These are phyloP conservation scores for Phymorhynchus buccinoides DNA, from an alignment of 1,140 invertebrate genomes.

Conservation along the genomic window DNA sequence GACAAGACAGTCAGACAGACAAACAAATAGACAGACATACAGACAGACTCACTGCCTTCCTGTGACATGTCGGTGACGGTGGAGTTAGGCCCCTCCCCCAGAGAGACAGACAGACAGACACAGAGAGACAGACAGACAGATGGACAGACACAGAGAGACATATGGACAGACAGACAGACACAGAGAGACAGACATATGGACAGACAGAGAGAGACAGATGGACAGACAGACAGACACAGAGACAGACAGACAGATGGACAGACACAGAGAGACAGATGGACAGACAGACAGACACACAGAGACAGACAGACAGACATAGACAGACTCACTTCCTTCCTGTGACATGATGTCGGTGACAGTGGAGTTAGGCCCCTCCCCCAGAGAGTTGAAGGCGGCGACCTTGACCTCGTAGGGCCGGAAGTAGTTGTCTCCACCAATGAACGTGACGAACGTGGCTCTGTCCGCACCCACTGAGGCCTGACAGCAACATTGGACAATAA, in stretches of 20 bases:
- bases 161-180: background rate
- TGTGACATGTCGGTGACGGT: conserved; percentile 53
- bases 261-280: too few relatives aligned
- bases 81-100: conserved; percentile 62
- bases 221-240: background rate
- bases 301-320: background rate
- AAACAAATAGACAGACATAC: background rate
- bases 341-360: conserved; percentile 55
- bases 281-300: background rate
- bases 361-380: conserved; percentile 62
- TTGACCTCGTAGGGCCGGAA: conserved; percentile 93
- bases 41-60: conserved; percentile 38
- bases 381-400: conserved; percentile 79
- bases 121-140: too few relatives aligned
- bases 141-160: too few relatives aligned
- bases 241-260: background rate
- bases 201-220: background rate
- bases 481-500: background rate
- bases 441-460: conserved; percentile 25
- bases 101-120: conserved; percentile 26
- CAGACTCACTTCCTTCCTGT: conserved; percentile 76
- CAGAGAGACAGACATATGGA: too few relatives aligned
- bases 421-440: conserved; percentile 83
- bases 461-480: conserved; percentile 34
- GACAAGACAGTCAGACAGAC: background rate